Base-by-base conservation (phyloP, 2,113 vertebrate genomes). In the Solea senegalensis region DNA sequence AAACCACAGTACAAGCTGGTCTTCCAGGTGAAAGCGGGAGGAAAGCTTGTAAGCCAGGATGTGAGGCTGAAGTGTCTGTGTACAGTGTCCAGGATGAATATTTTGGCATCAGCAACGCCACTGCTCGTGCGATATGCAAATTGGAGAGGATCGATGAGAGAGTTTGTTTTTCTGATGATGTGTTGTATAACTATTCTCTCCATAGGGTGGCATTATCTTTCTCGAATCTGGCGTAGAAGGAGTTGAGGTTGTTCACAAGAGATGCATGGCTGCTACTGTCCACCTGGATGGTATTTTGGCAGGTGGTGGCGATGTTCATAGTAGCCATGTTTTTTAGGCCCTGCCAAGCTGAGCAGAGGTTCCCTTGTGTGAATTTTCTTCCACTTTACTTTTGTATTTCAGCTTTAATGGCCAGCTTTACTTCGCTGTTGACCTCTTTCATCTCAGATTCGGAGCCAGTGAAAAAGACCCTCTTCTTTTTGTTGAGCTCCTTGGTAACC, bases 401-500 rank as follows among this genome's bases (percentile, higher is more conserved):
- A 62, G 51, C 11, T 57, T 53, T 58, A 0, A 69, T 65, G 26
- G 54, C 28, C 3, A 1, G 9, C 21, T 69, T 63, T 0, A 51
- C 16, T 55, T 11, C 43, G 7, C 2, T 48, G 13, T 55, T 50
- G 7, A 76, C 58, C 27, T 50, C 40, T 5, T 62, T 55, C 1
- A 62, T 69, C 12, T 55, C 12, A 2, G 1, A 0, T 27, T 65
- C 52, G 2, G 59, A 48, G 21, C 60, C 1, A 0, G 10, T 16
- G 4, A 57, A 57, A 2, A 66, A 71, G 13, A 26, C 9, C n/a
- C 8, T 61, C 0, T 62, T 57, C 14, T 68, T 57, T 51, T 66
- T 6, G 4, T 62, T 63, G 8, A 73, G 58, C 2, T 61, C 60
- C 54, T 61, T 77, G 3, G 26, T 61, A 0, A 65, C 7, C 65